Conservation (phyloP, 2,113 vertebrate species). For the Clarias batrachus region DNA sequence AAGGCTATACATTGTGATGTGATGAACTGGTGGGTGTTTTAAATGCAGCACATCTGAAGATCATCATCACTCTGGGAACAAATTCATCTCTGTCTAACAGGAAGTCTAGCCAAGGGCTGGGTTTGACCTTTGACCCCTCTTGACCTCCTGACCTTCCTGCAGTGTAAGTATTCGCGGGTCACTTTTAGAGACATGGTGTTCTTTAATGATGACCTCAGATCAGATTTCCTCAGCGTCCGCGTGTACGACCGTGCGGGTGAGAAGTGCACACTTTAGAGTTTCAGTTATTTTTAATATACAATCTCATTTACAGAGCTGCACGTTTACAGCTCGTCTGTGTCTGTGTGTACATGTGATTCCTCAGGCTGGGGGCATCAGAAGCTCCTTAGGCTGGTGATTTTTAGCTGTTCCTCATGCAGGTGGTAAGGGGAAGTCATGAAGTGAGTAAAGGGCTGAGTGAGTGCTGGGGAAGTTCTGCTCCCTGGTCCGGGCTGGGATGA, state of each 20-base stretch:
- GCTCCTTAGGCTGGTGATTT: neutral
- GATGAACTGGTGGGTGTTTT: neutral
- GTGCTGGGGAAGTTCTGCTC: neutral
- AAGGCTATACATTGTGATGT: neutral
- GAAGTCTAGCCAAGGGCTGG: conserved; percentile 41
- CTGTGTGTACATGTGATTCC: neutral
- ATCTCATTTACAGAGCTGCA: neutral
- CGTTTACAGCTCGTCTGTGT: neutral
- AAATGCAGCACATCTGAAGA: neutral
- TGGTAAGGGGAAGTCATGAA: neutral
- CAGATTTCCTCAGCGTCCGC: conserved; percentile 27
- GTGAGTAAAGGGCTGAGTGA: neutral
- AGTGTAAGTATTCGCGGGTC: neutral
- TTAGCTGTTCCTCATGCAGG: neutral
- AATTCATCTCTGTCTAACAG: conserved; percentile 46
- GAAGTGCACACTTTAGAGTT: neutral
- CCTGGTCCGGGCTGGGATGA: neutral
- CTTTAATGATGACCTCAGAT: conserved; percentile 17
- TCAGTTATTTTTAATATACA: neutral
- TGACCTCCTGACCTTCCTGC: conserved; percentile 36
- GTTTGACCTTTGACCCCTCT: conserved; percentile 37
- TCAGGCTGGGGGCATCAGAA: neutral
- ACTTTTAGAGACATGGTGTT: conserved; percentile 17
- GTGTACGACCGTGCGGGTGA: neutral
- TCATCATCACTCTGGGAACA: conserved; percentile 42